Evolutionary conservation across 2,888 invertebrate species (phyloP), one percentile per base, ranked within the genome.

Genomic region (Clunio marinus): DNA sequence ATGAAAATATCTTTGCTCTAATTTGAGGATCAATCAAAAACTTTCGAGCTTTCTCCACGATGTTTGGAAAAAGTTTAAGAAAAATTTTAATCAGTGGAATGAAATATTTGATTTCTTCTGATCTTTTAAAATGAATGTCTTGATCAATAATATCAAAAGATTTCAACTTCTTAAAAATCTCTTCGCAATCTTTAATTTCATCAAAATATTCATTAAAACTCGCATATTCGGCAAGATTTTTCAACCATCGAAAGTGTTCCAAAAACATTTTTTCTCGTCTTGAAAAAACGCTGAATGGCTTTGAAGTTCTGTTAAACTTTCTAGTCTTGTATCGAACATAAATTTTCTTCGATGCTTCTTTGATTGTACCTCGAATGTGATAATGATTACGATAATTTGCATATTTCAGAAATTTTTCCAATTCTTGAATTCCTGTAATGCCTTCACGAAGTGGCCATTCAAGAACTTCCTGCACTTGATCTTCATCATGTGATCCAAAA

Each of bases 381-480:
- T 51, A 51, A 2, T 22, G 51, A 51, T 45, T 45, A n/a, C 45
- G 45, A 15, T 51, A 22, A 51, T 51, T 22, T 5, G 51, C 51
- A 22, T 7, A 22, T 22, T 51, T 51, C 51, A 51, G 51, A n/a
- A 51, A 51, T 13, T 51, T 51, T 22, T 51, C 51, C 2, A 51
- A 22, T n/a, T 51, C 51, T 22, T 17, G 2, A 3, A 13, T 51
- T 17, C 22, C 22, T 20, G 51, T 17, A 5, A 51, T 17, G 7
- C 51, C 51, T 51, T 51, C 51, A 22, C 51, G 17, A 2, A 22
- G 17, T 8, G 51, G 51, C 51, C 51, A 51, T 3, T 51, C 51
- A 13, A 51, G 7, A 22, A 51, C 51, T 51, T 51, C 51, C 3
- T 51, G 3, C 7, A 22, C 22, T n/a, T 13, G 7, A 17, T 13